These are phyloP conservation scores for Uria lomvia DNA, from an alignment of 2,113 vertebrate species.

Conservation along the genomic window DNA sequence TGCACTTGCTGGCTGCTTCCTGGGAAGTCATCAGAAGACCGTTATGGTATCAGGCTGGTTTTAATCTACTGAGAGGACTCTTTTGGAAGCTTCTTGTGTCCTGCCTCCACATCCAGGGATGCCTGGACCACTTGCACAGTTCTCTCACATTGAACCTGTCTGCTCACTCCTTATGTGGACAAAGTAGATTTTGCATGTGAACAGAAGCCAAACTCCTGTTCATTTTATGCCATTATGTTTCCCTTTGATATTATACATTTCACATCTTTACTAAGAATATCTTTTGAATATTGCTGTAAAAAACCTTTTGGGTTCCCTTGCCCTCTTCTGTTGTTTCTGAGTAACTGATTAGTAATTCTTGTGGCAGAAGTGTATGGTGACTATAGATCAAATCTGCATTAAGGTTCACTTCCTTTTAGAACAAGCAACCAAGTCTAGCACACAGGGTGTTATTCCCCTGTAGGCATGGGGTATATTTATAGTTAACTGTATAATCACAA, in stretches of 20 bases:
- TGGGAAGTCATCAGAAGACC: constrained; percentile 2
- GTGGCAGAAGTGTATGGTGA: background rate
- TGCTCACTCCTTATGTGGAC: background rate
- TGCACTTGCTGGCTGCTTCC: background rate
- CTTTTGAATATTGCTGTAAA: constrained; percentile 5
- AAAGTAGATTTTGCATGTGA: background rate
- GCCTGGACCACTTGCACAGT: background rate
- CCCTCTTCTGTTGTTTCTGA: background rate
- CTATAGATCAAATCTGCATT: background rate
- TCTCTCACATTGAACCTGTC: background rate
- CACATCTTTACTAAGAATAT: background rate
- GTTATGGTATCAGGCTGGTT: background rate
- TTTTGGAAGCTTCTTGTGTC: background rate
- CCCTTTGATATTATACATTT: background rate
- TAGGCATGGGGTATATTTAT: background rate
- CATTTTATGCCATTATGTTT: background rate
- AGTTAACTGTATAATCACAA: constrained; percentile 29
- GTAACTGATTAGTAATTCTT: background rate
- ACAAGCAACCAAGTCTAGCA: background rate
- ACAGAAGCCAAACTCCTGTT: background rate
- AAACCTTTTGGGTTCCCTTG: background rate
- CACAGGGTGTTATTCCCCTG: background rate
- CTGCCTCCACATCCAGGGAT: background rate
- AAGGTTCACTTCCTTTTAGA: background rate
- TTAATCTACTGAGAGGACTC: background rate